Evolutionary conservation across 2,888 invertebrate species (phyloP), one percentile per base, ranked within the genome.

Genomic region (Beris morrisii): DNA sequence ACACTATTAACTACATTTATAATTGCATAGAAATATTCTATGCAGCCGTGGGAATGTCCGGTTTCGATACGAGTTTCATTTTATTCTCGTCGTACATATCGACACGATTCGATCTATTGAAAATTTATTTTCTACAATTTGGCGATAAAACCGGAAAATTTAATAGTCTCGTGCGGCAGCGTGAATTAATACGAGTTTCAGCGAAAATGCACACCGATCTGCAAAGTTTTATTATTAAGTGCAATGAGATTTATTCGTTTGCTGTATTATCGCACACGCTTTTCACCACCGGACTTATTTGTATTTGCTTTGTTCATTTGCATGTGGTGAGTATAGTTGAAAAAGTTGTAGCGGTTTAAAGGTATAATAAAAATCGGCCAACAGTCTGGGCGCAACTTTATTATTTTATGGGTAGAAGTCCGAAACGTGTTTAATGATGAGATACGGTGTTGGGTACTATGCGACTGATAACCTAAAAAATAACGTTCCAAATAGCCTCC

Each of bases 221-320:
- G 0, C 58, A 59, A 13, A 31, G 30, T 13, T 59, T 59, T 5
- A 32, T 59, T 31, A 59, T 46, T n/a, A 59, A 59, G 31, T 59
- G 46, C 13, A 59, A 59, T 48, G 58, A 59, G 13, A 59, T 32
- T 3, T 48, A 59, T 15, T 59, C 58, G 13, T 28, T 46, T 38
- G 31, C 58, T 12, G 48, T 59, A 3, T 31, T 59, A 12, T 13
- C 48, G 12, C 58, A 59, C 15, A 59, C 58, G 2, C 11, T 48
- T n/a, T 59, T 59, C n/a, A 59, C 58, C 12, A 59, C 58, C 13
- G 46, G n/a, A n/a, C 31, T 59, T 30, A 46, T 59, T 46, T 59
- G 48, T n/a, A 59, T 59, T 48, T 59, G 58, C 9, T 59, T 59
- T 15, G 32, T 59, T 28, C 46, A 59, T 31, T 48, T 59, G 48